A percentile compares a stretch with the other conserved stretches of the same genome.
Conservation (phyloP, 1,140 invertebrate species). For the Scaptomyza pallida region DNA sequence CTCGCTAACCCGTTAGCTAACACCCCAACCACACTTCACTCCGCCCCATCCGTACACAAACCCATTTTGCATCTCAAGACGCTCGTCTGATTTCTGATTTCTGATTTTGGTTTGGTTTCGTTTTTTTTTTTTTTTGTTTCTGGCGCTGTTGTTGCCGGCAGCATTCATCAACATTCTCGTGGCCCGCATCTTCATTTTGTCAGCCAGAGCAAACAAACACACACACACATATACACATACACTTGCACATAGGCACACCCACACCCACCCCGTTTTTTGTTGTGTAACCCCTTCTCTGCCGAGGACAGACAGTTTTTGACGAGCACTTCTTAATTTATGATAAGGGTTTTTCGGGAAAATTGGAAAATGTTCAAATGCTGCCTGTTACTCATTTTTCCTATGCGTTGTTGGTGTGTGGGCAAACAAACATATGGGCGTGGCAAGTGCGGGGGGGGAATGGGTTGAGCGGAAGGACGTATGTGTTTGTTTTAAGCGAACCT, state of each 20-base stretch:
- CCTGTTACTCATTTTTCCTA: constrained; percentile 36
- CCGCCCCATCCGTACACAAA: neutral
- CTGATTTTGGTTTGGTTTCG: constrained; percentile 50
- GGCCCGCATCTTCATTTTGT: constrained; percentile 76
- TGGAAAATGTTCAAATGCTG: constrained; percentile 81
- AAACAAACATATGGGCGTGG: constrained; percentile 1
- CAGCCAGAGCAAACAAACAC: constrained; percentile 62
- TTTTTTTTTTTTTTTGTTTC: constrained; percentile 22
- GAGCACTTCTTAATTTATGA: constrained; percentile 83
- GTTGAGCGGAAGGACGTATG: constrained; percentile 3
- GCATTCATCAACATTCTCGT: constrained; percentile 69
- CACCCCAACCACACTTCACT: neutral
- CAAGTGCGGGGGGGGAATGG: constrained; percentile 38
- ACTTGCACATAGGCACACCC: constrained; percentile 2
- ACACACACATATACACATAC: constrained; percentile 16
- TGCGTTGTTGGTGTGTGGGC: neutral
- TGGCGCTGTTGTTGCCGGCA: constrained; percentile 24
- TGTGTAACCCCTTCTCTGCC: constrained; percentile 33
- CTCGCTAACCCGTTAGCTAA: constrained; percentile 30
- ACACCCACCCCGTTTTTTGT: neutral
- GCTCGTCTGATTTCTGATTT: constrained; percentile 67
- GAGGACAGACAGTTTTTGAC: constrained; percentile 79
- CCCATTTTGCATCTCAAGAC: constrained; percentile 38
- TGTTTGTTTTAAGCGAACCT: constrained; percentile 66
- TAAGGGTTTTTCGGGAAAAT: constrained; percentile 83